Evolutionary conservation across 2,888 invertebrate genomes (phyloP).

Genomic region (Cantharis rustica): DNA sequence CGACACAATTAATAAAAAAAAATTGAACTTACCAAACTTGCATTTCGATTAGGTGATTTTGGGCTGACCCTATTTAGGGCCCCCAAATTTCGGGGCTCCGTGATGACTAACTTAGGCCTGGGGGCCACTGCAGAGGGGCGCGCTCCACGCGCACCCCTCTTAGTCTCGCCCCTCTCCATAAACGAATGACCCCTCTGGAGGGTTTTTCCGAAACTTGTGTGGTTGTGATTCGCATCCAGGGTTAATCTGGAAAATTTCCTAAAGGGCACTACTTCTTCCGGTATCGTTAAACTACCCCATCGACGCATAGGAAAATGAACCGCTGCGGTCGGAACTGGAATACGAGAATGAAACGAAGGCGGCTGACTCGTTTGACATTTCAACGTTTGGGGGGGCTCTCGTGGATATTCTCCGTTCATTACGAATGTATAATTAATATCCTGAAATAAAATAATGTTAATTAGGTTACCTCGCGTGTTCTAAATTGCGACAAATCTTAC

Average conservation of each 20-base stretch:
- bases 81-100: constrained; percentile 61
- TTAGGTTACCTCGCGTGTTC: not conserved
- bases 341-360: constrained; percentile 24
- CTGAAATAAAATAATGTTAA: not conserved
- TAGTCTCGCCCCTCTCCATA: constrained; percentile 50
- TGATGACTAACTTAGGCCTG: constrained; percentile 63
- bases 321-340: constrained; percentile 13
- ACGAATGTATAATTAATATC: constrained; percentile 4
- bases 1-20: not conserved
- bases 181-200: constrained; percentile 49
- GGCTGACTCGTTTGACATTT: constrained; percentile 23
- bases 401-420: constrained; percentile 34
- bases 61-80: constrained; percentile 47
- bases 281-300: constrained; percentile 65
- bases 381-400: constrained; percentile 19
- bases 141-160: constrained; percentile 60
- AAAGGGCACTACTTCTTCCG: constrained; percentile 7
- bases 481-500: not conserved
- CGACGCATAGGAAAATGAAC: constrained; percentile 59
- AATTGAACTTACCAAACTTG: constrained; percentile 60
- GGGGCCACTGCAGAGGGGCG: constrained; percentile 49
- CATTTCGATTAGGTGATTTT: constrained; percentile 54
- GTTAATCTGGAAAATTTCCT: not conserved
- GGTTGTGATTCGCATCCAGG: constrained; percentile 7
- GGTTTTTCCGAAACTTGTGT: not conserved